Conservation (phyloP, 1,140 invertebrate species). For the Lordiphosa mommai region DNA sequence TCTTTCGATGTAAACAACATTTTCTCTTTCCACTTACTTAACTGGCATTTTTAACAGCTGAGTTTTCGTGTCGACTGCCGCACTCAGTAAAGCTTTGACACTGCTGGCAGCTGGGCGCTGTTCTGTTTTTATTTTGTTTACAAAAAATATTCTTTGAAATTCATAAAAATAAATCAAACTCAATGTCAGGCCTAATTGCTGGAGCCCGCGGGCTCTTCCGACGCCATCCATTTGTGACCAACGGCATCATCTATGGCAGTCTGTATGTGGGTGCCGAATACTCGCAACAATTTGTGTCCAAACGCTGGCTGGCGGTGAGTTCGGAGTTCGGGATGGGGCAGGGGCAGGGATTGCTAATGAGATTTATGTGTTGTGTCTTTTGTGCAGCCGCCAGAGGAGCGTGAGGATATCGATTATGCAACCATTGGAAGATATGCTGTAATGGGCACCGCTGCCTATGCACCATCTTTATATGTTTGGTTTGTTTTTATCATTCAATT, state of each 20-base stretch:
- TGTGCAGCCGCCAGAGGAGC: conserved; percentile 33
- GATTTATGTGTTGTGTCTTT: conserved; percentile 35
- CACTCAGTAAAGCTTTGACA: conserved; percentile 32
- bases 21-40: not conserved
- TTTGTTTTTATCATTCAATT: conserved; percentile 68
- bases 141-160: not conserved
- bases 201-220: conserved; percentile 72
- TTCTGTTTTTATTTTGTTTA: not conserved
- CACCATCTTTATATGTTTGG: conserved; percentile 84
- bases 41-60: conserved; percentile 41
- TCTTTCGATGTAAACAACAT: not conserved
- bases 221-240: conserved; percentile 84
- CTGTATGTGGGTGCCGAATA: conserved; percentile 89
- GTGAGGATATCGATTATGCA: conserved; percentile 81
- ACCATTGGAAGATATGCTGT: conserved; percentile 82
- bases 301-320: conserved; percentile 66
- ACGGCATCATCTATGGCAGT: conserved; percentile 87
- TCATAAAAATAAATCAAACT: conserved; percentile 5
- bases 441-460: conserved; percentile 83
- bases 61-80: conserved; percentile 24
- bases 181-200: conserved; percentile 46
- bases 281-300: conserved; percentile 87
- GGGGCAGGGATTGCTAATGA: conserved; percentile 14
- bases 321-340: not conserved
- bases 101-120: conserved; percentile 23